phyloP scores from a whole-genome alignment of 2,797 vertebrate genomes.

The Gallinago solitaria region DNA sequence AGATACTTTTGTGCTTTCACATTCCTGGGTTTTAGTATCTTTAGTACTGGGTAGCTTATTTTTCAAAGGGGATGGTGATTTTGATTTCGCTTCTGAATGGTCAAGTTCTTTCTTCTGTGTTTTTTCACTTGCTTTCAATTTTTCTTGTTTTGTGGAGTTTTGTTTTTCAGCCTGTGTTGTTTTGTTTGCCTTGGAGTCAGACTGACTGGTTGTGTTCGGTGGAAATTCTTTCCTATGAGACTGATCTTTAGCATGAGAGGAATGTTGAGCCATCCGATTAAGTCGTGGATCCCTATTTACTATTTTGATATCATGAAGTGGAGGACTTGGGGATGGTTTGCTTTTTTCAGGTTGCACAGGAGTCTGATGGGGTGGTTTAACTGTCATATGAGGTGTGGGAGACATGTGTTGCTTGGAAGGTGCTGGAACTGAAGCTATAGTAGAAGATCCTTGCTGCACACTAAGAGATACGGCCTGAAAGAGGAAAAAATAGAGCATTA shows the following conservation, averaged over 20 bases:
- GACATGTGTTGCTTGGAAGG: slow-evolving; percentile 73
- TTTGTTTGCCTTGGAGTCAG: slow-evolving; percentile 80
- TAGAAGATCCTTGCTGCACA: slow-evolving; percentile 79
- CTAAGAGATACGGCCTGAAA: slow-evolving; percentile 87
- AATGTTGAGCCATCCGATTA: slow-evolving; percentile 79
- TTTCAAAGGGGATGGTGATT: slow-evolving; percentile 86
- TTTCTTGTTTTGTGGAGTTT: slow-evolving; percentile 79
- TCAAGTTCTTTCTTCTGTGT: slow-evolving; percentile 82
- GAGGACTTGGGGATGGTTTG: slow-evolving; percentile 75
- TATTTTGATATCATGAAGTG: slow-evolving; percentile 83
- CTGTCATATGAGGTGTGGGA: slow-evolving; percentile 59
- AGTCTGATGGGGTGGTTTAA: slow-evolving; percentile 75
- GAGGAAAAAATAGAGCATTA: not conserved
- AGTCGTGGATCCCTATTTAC: slow-evolving; percentile 92
- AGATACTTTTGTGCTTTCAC: slow-evolving; percentile 76
- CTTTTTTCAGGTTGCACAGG: slow-evolving; percentile 75
- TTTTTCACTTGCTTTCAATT: slow-evolving; percentile 80
- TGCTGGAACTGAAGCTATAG: slow-evolving; percentile 71
- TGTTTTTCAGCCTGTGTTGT: slow-evolving; percentile 77
- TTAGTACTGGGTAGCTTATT: slow-evolving; percentile 78
- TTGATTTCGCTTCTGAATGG: slow-evolving; percentile 81
- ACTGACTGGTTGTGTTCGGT: slow-evolving; percentile 41
- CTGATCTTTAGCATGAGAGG: slow-evolving; percentile 85
- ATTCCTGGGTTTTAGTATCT: slow-evolving; percentile 79
- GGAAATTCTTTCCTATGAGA: slow-evolving; percentile 81